Conservation (phyloP, 2,797 vertebrate genomes). For the Scolopax bukidnonensis region DNA sequence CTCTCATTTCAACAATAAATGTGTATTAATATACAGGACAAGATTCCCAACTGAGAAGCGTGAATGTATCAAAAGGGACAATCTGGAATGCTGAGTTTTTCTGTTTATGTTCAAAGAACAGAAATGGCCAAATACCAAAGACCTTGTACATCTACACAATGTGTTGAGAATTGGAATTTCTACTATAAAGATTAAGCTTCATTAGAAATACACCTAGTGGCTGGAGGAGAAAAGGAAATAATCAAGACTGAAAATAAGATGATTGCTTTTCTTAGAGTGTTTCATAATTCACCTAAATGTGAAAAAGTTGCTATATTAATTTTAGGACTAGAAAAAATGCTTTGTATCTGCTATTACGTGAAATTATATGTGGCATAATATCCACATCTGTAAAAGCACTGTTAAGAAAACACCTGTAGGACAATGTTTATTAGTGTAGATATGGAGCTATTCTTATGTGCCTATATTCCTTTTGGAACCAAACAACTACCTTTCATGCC, state of each 20-base stretch:
- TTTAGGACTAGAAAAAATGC: background rate
- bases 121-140: background rate
- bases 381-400: background rate
- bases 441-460: background rate
- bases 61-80: conserved; percentile 6
- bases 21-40: background rate
- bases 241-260: background rate
- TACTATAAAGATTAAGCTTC: background rate
- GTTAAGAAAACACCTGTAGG: background rate
- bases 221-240: background rate
- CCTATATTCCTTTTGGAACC: background rate
- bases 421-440: background rate
- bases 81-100: background rate
- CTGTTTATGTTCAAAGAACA: background rate
- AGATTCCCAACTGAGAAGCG: background rate
- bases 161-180: background rate
- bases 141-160: background rate
- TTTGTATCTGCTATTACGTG: background rate
- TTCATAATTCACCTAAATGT: background rate
- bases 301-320: background rate
- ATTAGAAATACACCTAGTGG: background rate
- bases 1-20: background rate
- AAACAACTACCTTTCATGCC: background rate
- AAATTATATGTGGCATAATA: background rate
- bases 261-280: background rate